Percentiles rank a stretch among this genome's conserved stretches.
Evolutionary conservation across 2,797 vertebrate species (phyloP).

Genomic region (Morus bassanus): DNA sequence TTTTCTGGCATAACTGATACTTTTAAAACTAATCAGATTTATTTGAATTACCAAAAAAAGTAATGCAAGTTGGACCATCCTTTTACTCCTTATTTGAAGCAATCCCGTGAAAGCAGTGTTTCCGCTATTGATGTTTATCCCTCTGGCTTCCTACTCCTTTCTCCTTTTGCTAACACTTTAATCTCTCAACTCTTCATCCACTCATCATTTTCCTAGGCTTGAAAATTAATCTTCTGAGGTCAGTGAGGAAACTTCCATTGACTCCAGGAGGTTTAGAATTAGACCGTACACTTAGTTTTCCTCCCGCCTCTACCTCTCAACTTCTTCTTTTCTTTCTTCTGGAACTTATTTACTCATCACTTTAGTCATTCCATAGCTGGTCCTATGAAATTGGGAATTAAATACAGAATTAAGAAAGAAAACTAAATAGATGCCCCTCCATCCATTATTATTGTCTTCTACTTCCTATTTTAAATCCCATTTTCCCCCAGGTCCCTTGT

Average conservation of each 20-base stretch:
- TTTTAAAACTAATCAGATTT: not conserved
- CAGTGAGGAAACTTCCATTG: slow-evolving; percentile 37
- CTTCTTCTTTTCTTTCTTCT: slow-evolving; percentile 23
- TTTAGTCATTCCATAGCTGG: not conserved
- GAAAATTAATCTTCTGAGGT: slow-evolving; percentile 53
- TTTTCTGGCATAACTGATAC: not conserved
- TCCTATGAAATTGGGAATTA: slow-evolving; percentile 39
- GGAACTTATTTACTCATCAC: slow-evolving; percentile 35
- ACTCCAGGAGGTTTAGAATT: slow-evolving; percentile 26
- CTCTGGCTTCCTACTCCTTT: slow-evolving; percentile 26
- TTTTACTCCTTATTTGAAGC: slow-evolving; percentile 13
- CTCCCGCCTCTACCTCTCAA: not conserved
- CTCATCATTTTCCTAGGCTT: slow-evolving; percentile 49
- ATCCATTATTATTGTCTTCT: not conserved
- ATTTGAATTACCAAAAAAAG: not conserved
- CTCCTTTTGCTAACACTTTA: slow-evolving; percentile 45
- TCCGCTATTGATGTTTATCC: slow-evolving; percentile 11
- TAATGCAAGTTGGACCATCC: not conserved
- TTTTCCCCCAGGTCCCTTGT: not conserved
- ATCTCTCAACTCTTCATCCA: slow-evolving; percentile 33
- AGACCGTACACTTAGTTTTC: not conserved
- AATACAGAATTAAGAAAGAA: not conserved
- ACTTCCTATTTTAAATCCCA: not conserved
- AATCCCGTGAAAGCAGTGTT: not conserved
- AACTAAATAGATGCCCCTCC: not conserved